These are phyloP conservation scores for Neotoxoptera formosana DNA, from an alignment of 1,140 invertebrate genomes.

Conservation along the genomic window DNA sequence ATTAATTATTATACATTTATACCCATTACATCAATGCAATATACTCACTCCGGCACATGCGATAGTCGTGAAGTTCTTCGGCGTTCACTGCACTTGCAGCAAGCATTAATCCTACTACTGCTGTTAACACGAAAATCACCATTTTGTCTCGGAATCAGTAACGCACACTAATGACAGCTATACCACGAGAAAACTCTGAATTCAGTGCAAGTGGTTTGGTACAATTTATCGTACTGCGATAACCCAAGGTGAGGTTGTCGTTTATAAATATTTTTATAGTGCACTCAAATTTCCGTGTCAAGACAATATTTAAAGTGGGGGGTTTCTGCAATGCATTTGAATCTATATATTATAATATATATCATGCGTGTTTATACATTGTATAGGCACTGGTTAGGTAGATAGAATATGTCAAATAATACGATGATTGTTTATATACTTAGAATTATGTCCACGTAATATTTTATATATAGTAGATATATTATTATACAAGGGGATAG, in stretches of 20 bases:
- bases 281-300: neutral
- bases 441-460: no score
- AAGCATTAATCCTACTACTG: neutral
- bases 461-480: no score
- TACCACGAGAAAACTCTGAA: neutral
- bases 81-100: neutral
- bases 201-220: neutral
- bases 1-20: no score
- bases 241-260: neutral
- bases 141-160: neutral
- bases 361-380: neutral
- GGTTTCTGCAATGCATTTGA: neutral
- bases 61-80: neutral
- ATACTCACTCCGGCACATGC: conserved; percentile 26
- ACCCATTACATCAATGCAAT: neutral
- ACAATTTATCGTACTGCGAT: neutral
- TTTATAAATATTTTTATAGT: neutral
- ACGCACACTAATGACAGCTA: neutral
- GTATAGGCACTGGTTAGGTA: neutral
- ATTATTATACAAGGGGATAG: no score
- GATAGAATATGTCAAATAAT: neutral
- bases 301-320: neutral
- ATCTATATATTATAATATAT: neutral
- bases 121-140: neutral
- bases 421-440: no score